phyloP scores from a whole-genome alignment of 2,113 vertebrate species.

The Leucoraja erinaceus region DNA sequence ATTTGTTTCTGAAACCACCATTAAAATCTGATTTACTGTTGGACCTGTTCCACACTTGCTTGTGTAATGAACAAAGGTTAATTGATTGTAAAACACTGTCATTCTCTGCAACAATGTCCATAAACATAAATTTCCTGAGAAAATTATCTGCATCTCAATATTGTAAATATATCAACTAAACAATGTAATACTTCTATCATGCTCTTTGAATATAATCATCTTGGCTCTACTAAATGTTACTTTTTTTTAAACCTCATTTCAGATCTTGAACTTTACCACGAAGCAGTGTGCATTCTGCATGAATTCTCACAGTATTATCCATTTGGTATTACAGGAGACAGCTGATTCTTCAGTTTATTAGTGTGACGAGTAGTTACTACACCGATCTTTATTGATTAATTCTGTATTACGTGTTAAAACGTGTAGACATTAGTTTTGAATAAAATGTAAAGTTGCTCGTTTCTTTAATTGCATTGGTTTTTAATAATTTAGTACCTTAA shows the following conservation, averaged over 20 bases:
- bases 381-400: constrained; percentile 37
- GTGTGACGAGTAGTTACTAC: no score
- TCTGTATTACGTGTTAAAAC: neutral
- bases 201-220: neutral
- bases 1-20: neutral
- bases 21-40: neutral
- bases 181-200: neutral
- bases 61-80: neutral
- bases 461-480: no score
- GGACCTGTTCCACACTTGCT: neutral
- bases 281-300: constrained; percentile 81
- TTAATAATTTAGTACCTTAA: neutral
- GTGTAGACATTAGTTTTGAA: neutral
- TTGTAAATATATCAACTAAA: no score
- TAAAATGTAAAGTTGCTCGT: neutral
- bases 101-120: neutral
- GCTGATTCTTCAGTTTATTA: constrained; percentile 44
- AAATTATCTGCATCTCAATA: no score
- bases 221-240: neutral
- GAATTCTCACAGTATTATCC: constrained; percentile 84
- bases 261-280: constrained; percentile 85
- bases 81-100: neutral
- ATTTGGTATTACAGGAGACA: constrained; percentile 54
- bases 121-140: no score
- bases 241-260: constrained; percentile 43